Percentiles rank a stretch among this genome's conserved stretches.
Conservation (phyloP, 2,888 invertebrate genomes). For the Protophormia terraenovae region DNA sequence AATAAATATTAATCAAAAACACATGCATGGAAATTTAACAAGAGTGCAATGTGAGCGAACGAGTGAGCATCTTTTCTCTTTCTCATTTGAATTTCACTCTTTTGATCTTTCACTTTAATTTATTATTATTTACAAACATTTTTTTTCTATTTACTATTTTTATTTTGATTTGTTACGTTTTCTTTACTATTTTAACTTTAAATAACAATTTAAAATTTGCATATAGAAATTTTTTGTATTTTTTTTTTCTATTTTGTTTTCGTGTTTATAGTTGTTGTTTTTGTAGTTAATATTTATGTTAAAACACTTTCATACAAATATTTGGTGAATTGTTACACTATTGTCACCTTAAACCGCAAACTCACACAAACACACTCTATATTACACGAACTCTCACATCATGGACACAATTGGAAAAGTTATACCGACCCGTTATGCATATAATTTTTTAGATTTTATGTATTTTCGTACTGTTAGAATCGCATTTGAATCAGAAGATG, state of each 20-base stretch:
- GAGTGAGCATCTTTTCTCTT: background rate
- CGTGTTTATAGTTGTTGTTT: background rate
- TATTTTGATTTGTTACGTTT: slow-evolving; percentile 20
- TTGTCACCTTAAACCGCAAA: slow-evolving; percentile 46
- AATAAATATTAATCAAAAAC: background rate
- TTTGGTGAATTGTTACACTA: background rate
- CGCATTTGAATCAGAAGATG: slow-evolving; percentile 28
- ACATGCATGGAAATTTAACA: background rate
- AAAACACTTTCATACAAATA: background rate
- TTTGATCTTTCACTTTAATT: background rate
- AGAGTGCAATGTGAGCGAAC: background rate
- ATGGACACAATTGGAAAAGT: background rate
- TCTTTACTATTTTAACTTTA: background rate
- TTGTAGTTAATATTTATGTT: background rate
- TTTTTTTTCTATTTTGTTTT: too few species aligned
- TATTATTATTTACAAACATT: background rate
- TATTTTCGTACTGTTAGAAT: background rate
- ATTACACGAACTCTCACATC: slow-evolving; percentile 2
- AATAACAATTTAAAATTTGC: background rate
- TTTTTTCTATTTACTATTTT: background rate
- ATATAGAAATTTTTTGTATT: too few species aligned
- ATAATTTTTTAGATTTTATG: background rate
- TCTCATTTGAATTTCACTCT: background rate
- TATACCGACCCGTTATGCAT: background rate
- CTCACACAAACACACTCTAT: background rate